A percentile compares a stretch with the other conserved stretches of the same genome.
phyloP scores from a whole-genome alignment of 2,888 invertebrate genomes.

The Mesorhabditis belari region DNA sequence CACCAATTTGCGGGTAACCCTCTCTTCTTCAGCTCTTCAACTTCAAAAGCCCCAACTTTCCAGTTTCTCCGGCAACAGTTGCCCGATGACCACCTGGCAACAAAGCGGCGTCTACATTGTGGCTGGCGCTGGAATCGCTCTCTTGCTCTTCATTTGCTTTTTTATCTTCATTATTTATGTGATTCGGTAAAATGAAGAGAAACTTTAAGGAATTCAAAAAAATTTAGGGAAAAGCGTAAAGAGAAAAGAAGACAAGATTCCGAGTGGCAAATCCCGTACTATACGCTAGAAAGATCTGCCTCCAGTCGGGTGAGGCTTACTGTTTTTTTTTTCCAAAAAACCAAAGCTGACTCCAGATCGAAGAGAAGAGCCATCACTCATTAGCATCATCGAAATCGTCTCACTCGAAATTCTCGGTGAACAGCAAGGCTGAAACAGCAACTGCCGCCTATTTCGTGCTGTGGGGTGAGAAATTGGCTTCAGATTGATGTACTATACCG shows the following conservation, averaged over 20 bases:
- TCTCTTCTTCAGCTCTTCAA: background rate
- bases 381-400: background rate
- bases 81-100: background rate
- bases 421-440: background rate
- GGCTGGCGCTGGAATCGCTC: background rate
- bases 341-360: background rate
- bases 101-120: background rate
- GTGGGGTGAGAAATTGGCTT: background rate
- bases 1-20: background rate
- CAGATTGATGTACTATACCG: too few relatives aligned
- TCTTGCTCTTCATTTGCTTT: background rate
- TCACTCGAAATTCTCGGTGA: background rate
- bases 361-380: background rate
- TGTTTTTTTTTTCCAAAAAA: background rate
- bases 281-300: background rate
- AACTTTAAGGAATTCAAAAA: background rate
- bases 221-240: background rate
- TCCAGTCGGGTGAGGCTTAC: background rate
- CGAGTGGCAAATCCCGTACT: background rate
- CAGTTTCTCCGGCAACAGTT: background rate
- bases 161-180: background rate
- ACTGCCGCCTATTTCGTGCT: background rate
- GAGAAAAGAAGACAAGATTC: background rate
- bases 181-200: background rate
- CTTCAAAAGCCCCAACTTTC: background rate